Evolutionary conservation across 2,888 invertebrate species (phyloP), one percentile per base, ranked within the genome.

Genomic region (Chrysodeixis includens): DNA sequence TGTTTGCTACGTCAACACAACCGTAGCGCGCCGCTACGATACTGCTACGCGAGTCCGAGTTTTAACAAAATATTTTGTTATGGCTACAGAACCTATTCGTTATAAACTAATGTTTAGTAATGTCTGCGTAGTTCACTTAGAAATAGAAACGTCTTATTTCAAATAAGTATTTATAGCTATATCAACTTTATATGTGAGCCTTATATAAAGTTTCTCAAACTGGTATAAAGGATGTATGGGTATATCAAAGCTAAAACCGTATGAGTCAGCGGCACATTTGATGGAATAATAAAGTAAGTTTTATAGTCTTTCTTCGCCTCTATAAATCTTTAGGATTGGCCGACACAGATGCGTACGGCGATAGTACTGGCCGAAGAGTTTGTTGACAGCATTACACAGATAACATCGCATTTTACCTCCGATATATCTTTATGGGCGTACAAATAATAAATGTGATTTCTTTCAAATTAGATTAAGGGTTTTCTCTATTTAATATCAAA

Each of bases 201-300:
- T 14, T 40, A n/a, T n/a, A 40, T n/a, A 40, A 40, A 40, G 40
- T 40, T 40, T 40, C 40, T 40, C 40, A 40, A 76, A 80, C 71
- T 53, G n/a, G 40, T n/a, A 40, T 40, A n/a, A 40, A 40, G 40
- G 40, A 40, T 67, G 65, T 80, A 74, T 79, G 69, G 78, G 82
- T 82, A 78, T 83, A 84, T 83, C 76, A 84, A 84, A 86, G 72
- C 75, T 63, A 74, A 74, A 79, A 82, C 78, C 79, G 74, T 82
- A 74, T 71, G 82, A 84, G 80, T 85, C 83, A 84, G 86, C 85
- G 82, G 81, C 81, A 82, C 75, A 81, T 86, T 90, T 89, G 88
- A 91, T 90, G 87, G 89, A 91, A 90, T 88, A 90, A 90, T 90
- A 91, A 90, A 91, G 83, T 84, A 85, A 87, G 87, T 90, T 91